Conservation (phyloP, 2,797 vertebrate genomes). For the Eulemur rubriventer region DNA sequence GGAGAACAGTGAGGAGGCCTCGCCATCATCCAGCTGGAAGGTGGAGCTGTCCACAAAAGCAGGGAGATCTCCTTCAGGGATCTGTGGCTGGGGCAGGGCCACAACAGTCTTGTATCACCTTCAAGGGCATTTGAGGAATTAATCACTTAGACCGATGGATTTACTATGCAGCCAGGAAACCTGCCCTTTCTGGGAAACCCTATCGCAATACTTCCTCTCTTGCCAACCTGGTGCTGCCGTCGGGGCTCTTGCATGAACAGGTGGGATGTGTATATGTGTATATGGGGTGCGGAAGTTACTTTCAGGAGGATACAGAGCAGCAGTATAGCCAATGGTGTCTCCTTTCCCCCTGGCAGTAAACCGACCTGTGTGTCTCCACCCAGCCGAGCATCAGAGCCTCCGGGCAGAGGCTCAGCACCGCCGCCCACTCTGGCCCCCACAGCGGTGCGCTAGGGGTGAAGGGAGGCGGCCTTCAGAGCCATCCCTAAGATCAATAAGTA, state of each 20-base stretch:
- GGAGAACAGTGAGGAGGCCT: too few relatives aligned
- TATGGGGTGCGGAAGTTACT: too few relatives aligned
- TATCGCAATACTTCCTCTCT: neutral
- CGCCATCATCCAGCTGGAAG: neutral
- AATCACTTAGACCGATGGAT: neutral
- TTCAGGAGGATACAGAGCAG: neutral
- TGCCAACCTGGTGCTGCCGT: neutral
- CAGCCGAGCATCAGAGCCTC: neutral
- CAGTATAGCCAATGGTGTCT: too few relatives aligned
- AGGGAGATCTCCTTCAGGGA: neutral
- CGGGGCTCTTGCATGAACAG: too few relatives aligned
- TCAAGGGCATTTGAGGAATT: too few relatives aligned
- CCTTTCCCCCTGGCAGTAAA: neutral
- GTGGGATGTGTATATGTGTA: neutral
- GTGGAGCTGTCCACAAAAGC: rapidly evolving
- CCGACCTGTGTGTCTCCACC: neutral
- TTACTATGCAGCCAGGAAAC: neutral
- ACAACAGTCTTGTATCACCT: neutral
- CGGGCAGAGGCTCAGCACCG: neutral
- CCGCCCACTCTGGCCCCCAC: neutral
- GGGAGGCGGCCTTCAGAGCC: neutral
- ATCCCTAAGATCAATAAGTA: neutral
- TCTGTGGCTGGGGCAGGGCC: neutral
- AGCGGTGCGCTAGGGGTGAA: neutral
- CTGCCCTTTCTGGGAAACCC: neutral